Percentiles rank a stretch among this genome's conserved stretches.
phyloP scores from a whole-genome alignment of 2,113 vertebrate genomes.

The Naja naja region DNA sequence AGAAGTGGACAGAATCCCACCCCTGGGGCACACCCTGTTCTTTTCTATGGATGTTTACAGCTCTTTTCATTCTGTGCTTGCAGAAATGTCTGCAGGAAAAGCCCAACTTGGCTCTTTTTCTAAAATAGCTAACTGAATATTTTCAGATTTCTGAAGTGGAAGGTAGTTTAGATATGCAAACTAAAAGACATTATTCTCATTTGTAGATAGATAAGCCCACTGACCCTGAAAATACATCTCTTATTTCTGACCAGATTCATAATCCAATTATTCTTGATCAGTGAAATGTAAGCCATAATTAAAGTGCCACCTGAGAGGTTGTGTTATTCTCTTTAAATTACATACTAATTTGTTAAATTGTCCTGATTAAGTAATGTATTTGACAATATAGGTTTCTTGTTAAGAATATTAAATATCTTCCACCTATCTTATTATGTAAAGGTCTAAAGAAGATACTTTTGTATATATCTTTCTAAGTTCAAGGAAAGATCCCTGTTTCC shows the following conservation, averaged over 20 bases:
- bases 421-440: conserved; percentile 23
- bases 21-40: neutral
- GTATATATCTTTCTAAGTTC: neutral
- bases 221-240: conserved; percentile 69
- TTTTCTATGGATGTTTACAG: neutral
- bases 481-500: neutral
- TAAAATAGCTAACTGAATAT: neutral
- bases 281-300: conserved; percentile 63
- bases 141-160: neutral
- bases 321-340: conserved; percentile 67
- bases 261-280: conserved; percentile 55
- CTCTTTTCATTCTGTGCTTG: neutral
- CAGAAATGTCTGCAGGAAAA: neutral
- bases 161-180: neutral
- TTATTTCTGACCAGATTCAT: conserved; percentile 51
- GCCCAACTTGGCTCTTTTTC: neutral
- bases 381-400: conserved; percentile 41
- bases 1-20: no score
- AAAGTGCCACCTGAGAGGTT: conserved; percentile 58
- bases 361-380: conserved; percentile 57
- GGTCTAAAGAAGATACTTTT: conserved; percentile 31
- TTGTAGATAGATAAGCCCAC: conserved; percentile 52
- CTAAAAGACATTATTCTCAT: conserved; percentile 24
- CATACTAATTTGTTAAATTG: conserved; percentile 65
- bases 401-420: conserved; percentile 56